Evolutionary conservation across 2,888 invertebrate genomes (phyloP).

Genomic region (Hermodice carunculata): DNA sequence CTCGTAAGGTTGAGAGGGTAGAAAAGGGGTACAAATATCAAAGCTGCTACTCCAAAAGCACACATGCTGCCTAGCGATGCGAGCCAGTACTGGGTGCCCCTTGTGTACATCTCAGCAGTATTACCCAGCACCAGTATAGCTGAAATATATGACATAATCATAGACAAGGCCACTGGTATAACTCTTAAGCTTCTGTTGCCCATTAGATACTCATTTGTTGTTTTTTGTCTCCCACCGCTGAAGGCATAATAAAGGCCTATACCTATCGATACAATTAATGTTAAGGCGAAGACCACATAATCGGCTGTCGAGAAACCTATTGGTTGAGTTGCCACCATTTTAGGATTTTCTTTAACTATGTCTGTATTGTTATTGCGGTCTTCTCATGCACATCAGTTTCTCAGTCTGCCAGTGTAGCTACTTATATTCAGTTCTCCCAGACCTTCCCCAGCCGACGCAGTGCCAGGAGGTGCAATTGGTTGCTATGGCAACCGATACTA

Average conservation of each 20-base stretch:
- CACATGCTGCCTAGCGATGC: slow-evolving; percentile 14
- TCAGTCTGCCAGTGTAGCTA: no score
- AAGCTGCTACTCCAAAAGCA: neutral
- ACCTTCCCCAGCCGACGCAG: no score
- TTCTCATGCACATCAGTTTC: no score
- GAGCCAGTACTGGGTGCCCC: slow-evolving; percentile 20
- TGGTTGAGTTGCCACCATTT: no score
- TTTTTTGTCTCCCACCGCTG: slow-evolving; percentile 18
- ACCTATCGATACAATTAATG: slow-evolving; percentile 21
- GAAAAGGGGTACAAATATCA: slow-evolving; percentile 18
- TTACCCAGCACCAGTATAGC: slow-evolving; percentile 33
- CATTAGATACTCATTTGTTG: slow-evolving; percentile 32
- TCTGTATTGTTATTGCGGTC: no score
- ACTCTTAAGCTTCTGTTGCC: slow-evolving; percentile 17
- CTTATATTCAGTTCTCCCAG: no score
- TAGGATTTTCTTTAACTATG: no score
- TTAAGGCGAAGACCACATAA: slow-evolving; percentile 20
- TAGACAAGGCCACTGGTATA: slow-evolving; percentile 28
- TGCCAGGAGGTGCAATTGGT: no score
- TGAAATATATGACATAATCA: slow-evolving; percentile 34
- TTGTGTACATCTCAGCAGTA: slow-evolving; percentile 28
- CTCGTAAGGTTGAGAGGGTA: slow-evolving; percentile 13
- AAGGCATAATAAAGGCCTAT: slow-evolving; percentile 27
- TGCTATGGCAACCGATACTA: no score
- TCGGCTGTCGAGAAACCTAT: no score